Conservation (phyloP, 1,140 invertebrate species). For the Anthonomus grandis region DNA sequence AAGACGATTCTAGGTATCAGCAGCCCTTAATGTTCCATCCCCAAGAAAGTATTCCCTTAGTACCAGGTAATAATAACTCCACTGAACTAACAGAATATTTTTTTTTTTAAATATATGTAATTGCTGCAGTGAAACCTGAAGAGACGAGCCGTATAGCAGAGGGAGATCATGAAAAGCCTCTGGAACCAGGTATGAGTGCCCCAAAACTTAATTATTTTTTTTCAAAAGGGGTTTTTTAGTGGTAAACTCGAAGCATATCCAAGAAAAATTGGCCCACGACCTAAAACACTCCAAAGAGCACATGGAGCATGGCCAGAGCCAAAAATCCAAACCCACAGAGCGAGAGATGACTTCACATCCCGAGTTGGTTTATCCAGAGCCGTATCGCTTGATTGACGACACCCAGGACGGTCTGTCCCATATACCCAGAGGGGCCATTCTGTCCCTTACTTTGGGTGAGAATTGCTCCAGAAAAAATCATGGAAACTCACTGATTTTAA, state of each 20-base stretch:
- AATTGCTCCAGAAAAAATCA: not conserved
- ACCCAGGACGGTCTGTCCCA: constrained; percentile 61
- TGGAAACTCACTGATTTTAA: not conserved
- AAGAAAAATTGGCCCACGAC: constrained; percentile 44
- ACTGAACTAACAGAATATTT: not conserved
- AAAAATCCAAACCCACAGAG: constrained; percentile 21
- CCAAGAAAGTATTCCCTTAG: constrained; percentile 7
- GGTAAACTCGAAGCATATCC: constrained; percentile 39
- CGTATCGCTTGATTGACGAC: constrained; percentile 34
- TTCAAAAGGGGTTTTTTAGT: constrained; percentile 14
- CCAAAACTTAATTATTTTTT: not conserved
- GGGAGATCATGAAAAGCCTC: not conserved
- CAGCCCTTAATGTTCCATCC: not conserved
- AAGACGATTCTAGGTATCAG: constrained; percentile 13
- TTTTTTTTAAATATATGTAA: too few relatives aligned
- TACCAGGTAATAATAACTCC: constrained; percentile 4
- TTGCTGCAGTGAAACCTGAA: constrained; percentile 16
- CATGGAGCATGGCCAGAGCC: constrained; percentile 32
- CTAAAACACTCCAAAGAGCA: constrained; percentile 43
- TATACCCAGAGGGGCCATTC: constrained; percentile 74
- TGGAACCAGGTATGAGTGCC: constrained; percentile 6
- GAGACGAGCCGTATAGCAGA: constrained; percentile 8
- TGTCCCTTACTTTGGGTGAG: constrained; percentile 74
- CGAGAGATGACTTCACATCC: too few relatives aligned
- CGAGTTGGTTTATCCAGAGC: constrained; percentile 29